phyloP scores from a whole-genome alignment of 2,113 vertebrate genomes.

The Eulacestoma nigropectus region DNA sequence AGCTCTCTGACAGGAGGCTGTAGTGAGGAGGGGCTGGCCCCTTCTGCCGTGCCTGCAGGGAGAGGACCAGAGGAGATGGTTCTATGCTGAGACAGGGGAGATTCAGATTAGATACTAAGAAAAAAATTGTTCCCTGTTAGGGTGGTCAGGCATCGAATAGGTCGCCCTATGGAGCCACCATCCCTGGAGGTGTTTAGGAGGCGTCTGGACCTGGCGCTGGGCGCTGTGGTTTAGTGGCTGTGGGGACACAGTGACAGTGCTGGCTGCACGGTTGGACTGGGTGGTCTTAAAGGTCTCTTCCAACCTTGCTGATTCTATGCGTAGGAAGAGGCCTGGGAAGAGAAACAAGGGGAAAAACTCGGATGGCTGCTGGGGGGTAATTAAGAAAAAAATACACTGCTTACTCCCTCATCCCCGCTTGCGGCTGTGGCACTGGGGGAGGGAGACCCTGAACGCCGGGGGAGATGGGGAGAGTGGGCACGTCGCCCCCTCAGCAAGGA shows the following conservation, averaged over 20 bases:
- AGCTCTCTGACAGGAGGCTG: not conserved
- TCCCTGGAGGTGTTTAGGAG: not conserved
- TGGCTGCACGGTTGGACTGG: no score
- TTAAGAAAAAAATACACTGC: not conserved
- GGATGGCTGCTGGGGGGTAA: no score
- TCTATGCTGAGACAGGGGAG: no score
- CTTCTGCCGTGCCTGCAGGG: not conserved
- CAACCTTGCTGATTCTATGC: not conserved
- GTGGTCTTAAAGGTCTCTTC: not conserved
- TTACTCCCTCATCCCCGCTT: not conserved
- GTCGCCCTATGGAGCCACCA: not conserved
- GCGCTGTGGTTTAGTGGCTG: not conserved
- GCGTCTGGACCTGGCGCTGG: not conserved
- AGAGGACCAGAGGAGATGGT: not conserved
- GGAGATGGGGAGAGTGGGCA: no score
- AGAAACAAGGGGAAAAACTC: rapidly evolving
- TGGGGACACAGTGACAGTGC: not conserved
- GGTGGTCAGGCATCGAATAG: no score
- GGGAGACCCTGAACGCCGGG: not conserved
- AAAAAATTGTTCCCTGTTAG: not conserved
- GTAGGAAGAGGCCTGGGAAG: not conserved
- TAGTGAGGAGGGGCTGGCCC: not conserved
- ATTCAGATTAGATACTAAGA: not conserved
- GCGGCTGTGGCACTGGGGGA: not conserved
- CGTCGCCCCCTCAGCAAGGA: no score